Conservation (phyloP, 2,888 invertebrate species). For the Agriopis marginaria region DNA sequence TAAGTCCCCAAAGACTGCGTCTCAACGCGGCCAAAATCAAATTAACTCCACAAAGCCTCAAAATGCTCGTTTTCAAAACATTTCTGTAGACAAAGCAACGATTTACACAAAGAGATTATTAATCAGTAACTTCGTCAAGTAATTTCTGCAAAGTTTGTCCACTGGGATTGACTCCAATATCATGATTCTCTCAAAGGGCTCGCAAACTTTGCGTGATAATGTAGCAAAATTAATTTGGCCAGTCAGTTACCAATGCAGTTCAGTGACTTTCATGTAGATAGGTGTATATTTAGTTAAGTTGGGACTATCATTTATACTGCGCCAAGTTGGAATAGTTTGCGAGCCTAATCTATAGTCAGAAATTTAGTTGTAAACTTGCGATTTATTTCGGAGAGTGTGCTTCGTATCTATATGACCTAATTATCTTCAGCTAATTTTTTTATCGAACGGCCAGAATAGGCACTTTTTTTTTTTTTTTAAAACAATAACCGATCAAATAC, state of each 20-base stretch:
- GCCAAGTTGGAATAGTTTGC: conserved; percentile 2
- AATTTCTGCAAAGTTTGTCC: conserved; percentile 32
- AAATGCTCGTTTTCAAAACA: conserved; percentile 33
- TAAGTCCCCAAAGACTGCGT: conserved; percentile 15
- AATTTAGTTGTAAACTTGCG: too few relatives aligned
- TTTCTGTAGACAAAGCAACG: conserved; percentile 28
- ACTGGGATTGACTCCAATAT: conserved; percentile 38
- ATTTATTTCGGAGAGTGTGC: too few relatives aligned
- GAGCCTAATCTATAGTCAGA: too few relatives aligned
- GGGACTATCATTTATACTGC: not conserved
- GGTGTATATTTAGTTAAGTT: not conserved
- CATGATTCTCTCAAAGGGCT: conserved; percentile 28
- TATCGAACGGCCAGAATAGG: too few relatives aligned
- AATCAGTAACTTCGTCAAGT: conserved; percentile 40
- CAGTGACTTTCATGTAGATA: not conserved
- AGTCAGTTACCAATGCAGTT: conserved; percentile 17
- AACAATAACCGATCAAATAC: too few relatives aligned
- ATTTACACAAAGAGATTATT: conserved; percentile 38
- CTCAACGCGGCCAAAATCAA: conserved; percentile 20
- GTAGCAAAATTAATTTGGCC: conserved; percentile 37
- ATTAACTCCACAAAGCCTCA: conserved; percentile 22
- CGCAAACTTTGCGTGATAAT: conserved; percentile 35
- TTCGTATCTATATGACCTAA: too few relatives aligned
- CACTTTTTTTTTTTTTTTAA: too few relatives aligned
- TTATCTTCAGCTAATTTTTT: too few relatives aligned